Conservation (phyloP, 2,888 invertebrate genomes). For the Liopterus haemorrhoidalis region DNA sequence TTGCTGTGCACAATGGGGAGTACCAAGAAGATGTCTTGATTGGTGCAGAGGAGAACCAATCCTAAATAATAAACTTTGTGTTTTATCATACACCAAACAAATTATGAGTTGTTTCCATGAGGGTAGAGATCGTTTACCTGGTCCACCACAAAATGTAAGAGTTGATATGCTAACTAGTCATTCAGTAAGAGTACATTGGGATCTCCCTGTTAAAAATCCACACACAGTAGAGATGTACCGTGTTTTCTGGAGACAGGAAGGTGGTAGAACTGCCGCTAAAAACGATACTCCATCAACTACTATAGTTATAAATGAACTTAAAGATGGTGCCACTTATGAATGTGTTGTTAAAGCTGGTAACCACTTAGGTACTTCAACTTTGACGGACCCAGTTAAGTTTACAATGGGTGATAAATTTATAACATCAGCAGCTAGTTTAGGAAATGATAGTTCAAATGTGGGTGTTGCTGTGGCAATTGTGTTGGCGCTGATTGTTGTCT, state of each 20-base stretch:
- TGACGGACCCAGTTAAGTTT: constrained; percentile 68
- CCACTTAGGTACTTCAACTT: constrained; percentile 67
- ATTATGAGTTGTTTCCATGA: constrained; percentile 80
- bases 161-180: constrained; percentile 54
- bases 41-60: constrained; percentile 77
- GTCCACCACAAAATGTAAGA: constrained; percentile 66
- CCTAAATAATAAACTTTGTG: constrained; percentile 58
- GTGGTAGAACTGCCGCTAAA: constrained; percentile 56
- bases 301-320: constrained; percentile 63
- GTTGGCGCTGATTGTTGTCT: constrained; percentile 56
- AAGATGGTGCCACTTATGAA: constrained; percentile 70
- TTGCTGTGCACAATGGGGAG: constrained; percentile 74
- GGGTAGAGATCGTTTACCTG: constrained; percentile 68
- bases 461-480: constrained; percentile 61
- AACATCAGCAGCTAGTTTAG: constrained; percentile 60
- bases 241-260: constrained; percentile 71
- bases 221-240: constrained; percentile 76
- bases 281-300: constrained; percentile 67
- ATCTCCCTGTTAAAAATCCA: constrained; percentile 74
- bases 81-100: constrained; percentile 63
- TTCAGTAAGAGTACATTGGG: constrained; percentile 63
- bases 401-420: constrained; percentile 68
- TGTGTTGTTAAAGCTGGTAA: constrained; percentile 79
- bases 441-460: constrained; percentile 49
- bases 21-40: constrained; percentile 74